A percentile compares a stretch with the other conserved stretches of the same genome.
Evolutionary conservation across 2,113 vertebrate genomes (phyloP).

Genomic region (Petromus typicus): DNA sequence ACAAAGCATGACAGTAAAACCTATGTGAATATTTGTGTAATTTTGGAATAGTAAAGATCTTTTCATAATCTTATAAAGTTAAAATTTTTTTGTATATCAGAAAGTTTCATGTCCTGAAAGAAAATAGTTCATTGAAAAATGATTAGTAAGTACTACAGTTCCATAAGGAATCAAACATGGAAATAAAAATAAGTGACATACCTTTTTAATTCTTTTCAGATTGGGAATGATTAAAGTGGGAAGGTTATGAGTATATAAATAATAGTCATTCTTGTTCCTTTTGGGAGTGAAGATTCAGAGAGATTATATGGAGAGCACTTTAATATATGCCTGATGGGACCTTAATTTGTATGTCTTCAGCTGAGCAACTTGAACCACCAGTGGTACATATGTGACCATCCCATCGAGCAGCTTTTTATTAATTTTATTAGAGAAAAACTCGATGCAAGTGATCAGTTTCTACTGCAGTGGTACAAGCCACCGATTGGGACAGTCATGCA

Average conservation of each 20-base stretch:
- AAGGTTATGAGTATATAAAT: neutral
- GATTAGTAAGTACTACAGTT: constrained; percentile 13
- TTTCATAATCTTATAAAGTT: neutral
- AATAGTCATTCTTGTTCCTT: neutral
- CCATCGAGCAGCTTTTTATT: neutral
- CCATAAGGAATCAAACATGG: constrained; percentile 4
- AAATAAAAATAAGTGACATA: constrained; percentile 2
- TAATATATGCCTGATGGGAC: neutral
- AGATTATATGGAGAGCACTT: neutral
- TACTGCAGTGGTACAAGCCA: neutral
- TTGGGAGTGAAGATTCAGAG: neutral
- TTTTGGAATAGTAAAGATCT: neutral
- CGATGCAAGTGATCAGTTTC: neutral
- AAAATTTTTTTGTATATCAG: neutral
- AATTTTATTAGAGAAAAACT: neutral
- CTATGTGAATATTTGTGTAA: neutral
- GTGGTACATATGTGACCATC: neutral
- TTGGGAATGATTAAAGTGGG: neutral
- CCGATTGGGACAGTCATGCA: neutral
- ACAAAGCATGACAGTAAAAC: neutral
- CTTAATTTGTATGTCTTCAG: neutral
- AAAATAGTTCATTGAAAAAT: neutral
- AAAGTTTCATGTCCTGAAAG: neutral
- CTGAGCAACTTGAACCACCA: neutral
- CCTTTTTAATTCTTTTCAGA: constrained; percentile 7